Conservation (phyloP, 2,888 invertebrate genomes). For the Gibbula magus region DNA sequence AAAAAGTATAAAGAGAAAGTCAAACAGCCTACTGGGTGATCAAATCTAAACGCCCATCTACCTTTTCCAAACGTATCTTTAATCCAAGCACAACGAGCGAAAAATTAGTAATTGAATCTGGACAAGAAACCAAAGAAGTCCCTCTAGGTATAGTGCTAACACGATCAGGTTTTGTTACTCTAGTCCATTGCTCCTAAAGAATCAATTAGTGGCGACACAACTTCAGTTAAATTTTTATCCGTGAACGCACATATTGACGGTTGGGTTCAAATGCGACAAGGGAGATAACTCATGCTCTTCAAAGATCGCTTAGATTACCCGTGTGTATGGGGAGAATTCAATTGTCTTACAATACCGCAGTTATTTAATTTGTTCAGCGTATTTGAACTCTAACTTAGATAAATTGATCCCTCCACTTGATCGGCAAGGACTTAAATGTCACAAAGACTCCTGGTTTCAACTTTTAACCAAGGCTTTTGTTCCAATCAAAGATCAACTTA, state of each 20-base stretch:
- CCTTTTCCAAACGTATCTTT: background rate
- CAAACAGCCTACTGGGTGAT: background rate
- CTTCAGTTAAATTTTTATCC: background rate
- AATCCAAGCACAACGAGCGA: too few relatives aligned
- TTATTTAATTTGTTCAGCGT: constrained; percentile 17
- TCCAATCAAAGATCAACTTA: too few relatives aligned
- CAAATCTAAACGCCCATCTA: background rate
- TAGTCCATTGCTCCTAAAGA: background rate
- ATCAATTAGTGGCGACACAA: background rate
- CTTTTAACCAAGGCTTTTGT: too few relatives aligned
- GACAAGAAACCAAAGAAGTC: background rate
- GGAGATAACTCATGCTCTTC: constrained; percentile 14
- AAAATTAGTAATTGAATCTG: too few relatives aligned
- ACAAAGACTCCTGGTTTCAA: too few relatives aligned
- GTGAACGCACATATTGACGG: background rate
- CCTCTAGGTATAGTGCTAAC: background rate
- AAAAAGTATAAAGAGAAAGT: background rate
- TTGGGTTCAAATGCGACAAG: background rate
- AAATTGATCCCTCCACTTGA: too few relatives aligned
- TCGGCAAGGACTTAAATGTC: too few relatives aligned
- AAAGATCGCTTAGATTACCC: constrained; percentile 5
- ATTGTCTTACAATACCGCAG: background rate
- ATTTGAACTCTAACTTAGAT: background rate
- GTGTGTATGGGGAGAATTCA: background rate
- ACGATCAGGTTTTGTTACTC: background rate